Evolutionary conservation across 2,113 vertebrate genomes (phyloP).

Genomic region (Sylvilagus bachmani): DNA sequence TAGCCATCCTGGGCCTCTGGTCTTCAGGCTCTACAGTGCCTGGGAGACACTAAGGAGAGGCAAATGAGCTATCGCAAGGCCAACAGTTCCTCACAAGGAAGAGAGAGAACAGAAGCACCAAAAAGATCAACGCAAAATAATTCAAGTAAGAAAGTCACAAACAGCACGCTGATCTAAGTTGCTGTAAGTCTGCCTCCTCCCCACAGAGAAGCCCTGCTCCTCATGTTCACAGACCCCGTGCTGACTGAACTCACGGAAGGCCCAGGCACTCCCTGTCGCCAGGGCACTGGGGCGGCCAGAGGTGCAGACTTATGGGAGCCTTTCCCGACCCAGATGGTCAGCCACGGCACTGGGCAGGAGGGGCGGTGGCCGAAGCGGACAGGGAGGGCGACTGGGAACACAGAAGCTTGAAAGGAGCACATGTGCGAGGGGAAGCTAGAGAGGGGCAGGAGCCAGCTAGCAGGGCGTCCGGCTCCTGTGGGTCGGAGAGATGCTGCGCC

Average conservation of each 20-base stretch:
- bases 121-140: not conserved
- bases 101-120: not conserved
- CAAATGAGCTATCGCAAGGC: not conserved
- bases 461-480: no score
- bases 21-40: not conserved
- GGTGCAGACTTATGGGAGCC: not conserved
- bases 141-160: not conserved
- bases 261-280: not conserved
- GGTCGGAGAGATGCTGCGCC: no score
- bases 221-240: not conserved
- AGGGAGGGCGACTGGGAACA: not conserved
- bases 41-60: not conserved
- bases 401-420: not conserved
- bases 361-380: not conserved
- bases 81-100: not conserved
- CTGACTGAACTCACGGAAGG: rapidly evolving
- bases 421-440: no score
- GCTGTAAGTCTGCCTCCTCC: not conserved
- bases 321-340: not conserved
- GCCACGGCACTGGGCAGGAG: not conserved
- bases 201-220: not conserved
- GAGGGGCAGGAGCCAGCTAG: not conserved
- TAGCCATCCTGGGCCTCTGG: not conserved
- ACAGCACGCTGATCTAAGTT: not conserved
- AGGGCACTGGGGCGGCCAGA: not conserved